Evolutionary conservation across 2,888 invertebrate species (phyloP).

Genomic region (Hypsopygia costalis): DNA sequence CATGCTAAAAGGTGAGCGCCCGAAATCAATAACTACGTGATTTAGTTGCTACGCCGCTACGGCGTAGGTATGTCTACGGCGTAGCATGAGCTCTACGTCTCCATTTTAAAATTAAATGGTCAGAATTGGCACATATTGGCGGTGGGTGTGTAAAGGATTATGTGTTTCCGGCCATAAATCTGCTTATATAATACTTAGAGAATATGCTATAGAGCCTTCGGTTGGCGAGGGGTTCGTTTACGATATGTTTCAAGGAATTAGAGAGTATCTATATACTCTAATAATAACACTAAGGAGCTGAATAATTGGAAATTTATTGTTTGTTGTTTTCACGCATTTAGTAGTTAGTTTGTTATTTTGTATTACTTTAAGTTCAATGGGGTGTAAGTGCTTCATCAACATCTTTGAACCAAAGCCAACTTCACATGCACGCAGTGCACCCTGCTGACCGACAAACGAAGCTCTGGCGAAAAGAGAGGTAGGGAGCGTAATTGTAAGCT

Average conservation of each 20-base stretch:
- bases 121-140: constrained; percentile 7
- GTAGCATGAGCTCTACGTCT: constrained; percentile 4
- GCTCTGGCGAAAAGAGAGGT: no score
- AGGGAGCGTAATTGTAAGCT: no score
- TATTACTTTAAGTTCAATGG: no score
- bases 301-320: no score
- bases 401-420: no score
- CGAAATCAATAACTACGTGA: constrained; percentile 7
- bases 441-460: no score
- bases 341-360: no score
- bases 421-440: no score
- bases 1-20: constrained; percentile 3
- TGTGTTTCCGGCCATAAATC: constrained; percentile 6
- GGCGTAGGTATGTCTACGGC: background rate
- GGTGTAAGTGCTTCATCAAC: no score
- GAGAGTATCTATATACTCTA: no score
- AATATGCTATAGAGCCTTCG: constrained; percentile 4
- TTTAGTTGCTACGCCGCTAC: constrained; percentile 6
- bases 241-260: background rate
- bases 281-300: no score
- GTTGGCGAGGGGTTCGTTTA: constrained; percentile 3
- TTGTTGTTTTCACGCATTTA: no score
- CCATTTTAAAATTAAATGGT: constrained; percentile 7
- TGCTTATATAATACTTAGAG: constrained; percentile 5
- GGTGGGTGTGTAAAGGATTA: constrained; percentile 1